Evolutionary conservation across 1,140 invertebrate species (phyloP).

Genomic region (Drosophila orena): DNA sequence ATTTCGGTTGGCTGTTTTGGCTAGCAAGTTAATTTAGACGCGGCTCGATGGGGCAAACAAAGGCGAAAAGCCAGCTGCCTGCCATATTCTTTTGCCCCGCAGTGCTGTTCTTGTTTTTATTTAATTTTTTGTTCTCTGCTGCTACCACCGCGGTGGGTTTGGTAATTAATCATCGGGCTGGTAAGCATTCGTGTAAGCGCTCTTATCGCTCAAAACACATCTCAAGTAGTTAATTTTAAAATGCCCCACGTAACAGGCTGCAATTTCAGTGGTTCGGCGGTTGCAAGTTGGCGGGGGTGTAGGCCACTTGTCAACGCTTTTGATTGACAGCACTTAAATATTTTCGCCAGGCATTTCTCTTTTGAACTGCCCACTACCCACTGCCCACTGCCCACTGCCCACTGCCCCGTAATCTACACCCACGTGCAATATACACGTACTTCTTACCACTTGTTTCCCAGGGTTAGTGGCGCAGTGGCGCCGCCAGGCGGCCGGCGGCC

Average conservation of each 20-base stretch:
- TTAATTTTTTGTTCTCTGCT: too few species aligned
- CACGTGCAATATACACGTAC: constrained; percentile 5
- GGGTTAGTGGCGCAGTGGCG: constrained; percentile 44
- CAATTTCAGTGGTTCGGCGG: constrained; percentile 22
- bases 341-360: constrained; percentile 67
- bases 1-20: constrained; percentile 24
- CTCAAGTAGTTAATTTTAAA: constrained; percentile 80
- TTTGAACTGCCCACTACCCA: constrained; percentile 42
- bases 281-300: background rate
- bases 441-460: constrained; percentile 19
- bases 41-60: constrained; percentile 23
- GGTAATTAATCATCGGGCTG: constrained; percentile 79
- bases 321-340: constrained; percentile 77
- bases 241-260: constrained; percentile 70
- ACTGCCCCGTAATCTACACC: constrained; percentile 43
- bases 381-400: constrained; percentile 41
- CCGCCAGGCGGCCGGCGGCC: constrained; percentile 52
- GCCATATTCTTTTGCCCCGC: constrained; percentile 59
- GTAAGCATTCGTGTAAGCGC: constrained; percentile 81
- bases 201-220: constrained; percentile 78
- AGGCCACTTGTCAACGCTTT: constrained; percentile 60
- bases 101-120: constrained; percentile 7
- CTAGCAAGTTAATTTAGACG: constrained; percentile 78
- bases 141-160: constrained; percentile 5
- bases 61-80: constrained; percentile 69